These are phyloP conservation scores for Agrilus biguttatus DNA, from an alignment of 2,888 invertebrate species.

Conservation along the genomic window DNA sequence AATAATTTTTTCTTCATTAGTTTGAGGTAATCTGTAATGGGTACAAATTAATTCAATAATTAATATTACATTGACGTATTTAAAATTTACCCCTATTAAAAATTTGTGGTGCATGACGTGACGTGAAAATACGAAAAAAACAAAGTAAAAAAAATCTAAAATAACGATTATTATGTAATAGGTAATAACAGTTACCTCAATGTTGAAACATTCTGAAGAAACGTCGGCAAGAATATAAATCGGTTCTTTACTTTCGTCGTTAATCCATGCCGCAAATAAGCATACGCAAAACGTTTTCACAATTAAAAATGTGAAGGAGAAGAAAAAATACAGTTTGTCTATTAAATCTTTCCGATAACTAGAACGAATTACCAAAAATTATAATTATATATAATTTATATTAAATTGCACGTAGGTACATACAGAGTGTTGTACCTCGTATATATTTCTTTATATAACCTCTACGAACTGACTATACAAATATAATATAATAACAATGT, in stretches of 20 bases:
- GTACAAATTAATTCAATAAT: too few species aligned
- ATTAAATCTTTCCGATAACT: slow-evolving; percentile 21
- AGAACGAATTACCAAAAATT: not conserved
- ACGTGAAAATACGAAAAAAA: too few species aligned
- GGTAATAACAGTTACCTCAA: too few species aligned
- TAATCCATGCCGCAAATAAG: slow-evolving; percentile 23
- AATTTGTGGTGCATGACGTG: too few species aligned
- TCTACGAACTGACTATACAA: too few species aligned
- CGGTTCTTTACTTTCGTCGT: slow-evolving; percentile 27
- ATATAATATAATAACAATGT: too few species aligned
- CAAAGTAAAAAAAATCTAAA: too few species aligned
- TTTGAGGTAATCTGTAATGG: too few species aligned
- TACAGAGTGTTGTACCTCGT: not conserved
- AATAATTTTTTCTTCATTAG: too few species aligned
- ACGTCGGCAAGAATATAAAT: slow-evolving; percentile 26
- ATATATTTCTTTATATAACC: not conserved
- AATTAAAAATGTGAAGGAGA: slow-evolving; percentile 49
- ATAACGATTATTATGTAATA: too few species aligned
- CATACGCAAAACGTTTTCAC: slow-evolving; percentile 38
- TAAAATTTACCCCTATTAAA: too few species aligned
- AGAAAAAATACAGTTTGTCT: slow-evolving; percentile 46
- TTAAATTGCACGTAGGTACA: not conserved
- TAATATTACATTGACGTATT: too few species aligned
- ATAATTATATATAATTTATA: not conserved
- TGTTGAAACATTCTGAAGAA: slow-evolving; percentile 27